Evolutionary conservation across 2,113 vertebrate genomes (phyloP), one percentile per base, ranked within the genome.

Genomic region (Hiodon alosoides): DNA sequence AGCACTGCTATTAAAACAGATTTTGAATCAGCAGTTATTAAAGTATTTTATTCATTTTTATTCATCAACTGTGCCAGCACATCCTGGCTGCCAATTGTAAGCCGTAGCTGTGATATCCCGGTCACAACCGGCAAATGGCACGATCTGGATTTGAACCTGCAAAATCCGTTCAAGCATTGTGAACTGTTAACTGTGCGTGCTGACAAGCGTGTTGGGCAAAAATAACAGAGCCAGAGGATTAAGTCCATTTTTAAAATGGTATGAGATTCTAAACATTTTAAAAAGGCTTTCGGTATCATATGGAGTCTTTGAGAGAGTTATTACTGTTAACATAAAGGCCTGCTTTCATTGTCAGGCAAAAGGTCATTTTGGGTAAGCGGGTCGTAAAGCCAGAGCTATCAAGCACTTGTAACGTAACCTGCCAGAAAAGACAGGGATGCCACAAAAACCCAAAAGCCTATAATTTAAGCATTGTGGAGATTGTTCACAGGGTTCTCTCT

Each of bases 331-430:
- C 51, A 31, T 10, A 47, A 74, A 67, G 16, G 57, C 14, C 61
- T 64, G 72, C 6, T 53, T 65, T 67, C 31, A 31, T 74, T 65
- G 72, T 74, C n/a, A 74, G 9, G 62, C 52, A 6, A 46, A 65
- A 74, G 72, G 62, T 67, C 72, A 54, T 51, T 46, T 65, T 48
- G 31, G 61, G 72, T 74, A 74, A 74, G 16, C 72, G 9, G 62
- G 61, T 6, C 16, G n/a, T 48, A 62, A 31, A 74, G 16, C 53
- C 17, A 6, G 53, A 58, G 69, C 53, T 10, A 71, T 71, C 53
- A 11, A 17, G 62, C 61, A 66, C 61, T 55, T 66, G 53, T 55
- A 31, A n/a, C 72, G 47, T 71, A n/a, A 17, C 31, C 55, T 47
- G 54, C 31, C 17, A 71, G 70, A 60, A 14, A 55, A 17, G 62